Conservation (phyloP, 2,113 vertebrate species). For the Mastomys natalensis region DNA sequence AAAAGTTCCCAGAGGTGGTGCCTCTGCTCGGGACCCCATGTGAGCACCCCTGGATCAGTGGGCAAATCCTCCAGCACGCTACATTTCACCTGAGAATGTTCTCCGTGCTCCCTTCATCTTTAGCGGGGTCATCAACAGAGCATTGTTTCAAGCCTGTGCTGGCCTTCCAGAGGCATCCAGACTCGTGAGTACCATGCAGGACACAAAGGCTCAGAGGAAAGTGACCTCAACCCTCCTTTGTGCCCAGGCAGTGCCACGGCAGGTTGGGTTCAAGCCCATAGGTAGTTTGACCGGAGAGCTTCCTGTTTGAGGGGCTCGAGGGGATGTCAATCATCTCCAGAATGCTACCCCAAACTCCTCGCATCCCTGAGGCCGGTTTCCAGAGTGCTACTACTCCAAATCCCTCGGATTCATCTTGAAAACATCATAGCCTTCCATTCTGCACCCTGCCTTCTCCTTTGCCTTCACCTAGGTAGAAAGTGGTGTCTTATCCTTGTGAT, state of each 20-base stretch:
- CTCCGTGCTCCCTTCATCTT: fast-evolving
- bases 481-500: background rate
- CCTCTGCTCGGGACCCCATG: background rate
- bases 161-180: background rate
- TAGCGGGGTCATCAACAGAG: fast-evolving
- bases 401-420: background rate
- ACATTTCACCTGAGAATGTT: fast-evolving
- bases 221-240: background rate
- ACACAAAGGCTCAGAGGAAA: background rate
- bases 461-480: background rate
- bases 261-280: background rate
- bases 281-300: background rate
- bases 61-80: fast-evolving
- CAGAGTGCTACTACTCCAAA: background rate
- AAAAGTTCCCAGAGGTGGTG: background rate
- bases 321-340: too few species aligned
- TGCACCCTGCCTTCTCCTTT: too few species aligned
- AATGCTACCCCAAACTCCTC: background rate
- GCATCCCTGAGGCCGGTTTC: too few species aligned
- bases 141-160: fast-evolving
- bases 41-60: background rate
- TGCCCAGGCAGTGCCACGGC: fast-evolving
- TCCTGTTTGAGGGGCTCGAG: background rate
- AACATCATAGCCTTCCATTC: fast-evolving
- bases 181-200: fast-evolving